Evolutionary conservation across 2,888 invertebrate genomes (phyloP), one percentile per base, ranked within the genome.

Genomic region (Deroplatys truncata): DNA sequence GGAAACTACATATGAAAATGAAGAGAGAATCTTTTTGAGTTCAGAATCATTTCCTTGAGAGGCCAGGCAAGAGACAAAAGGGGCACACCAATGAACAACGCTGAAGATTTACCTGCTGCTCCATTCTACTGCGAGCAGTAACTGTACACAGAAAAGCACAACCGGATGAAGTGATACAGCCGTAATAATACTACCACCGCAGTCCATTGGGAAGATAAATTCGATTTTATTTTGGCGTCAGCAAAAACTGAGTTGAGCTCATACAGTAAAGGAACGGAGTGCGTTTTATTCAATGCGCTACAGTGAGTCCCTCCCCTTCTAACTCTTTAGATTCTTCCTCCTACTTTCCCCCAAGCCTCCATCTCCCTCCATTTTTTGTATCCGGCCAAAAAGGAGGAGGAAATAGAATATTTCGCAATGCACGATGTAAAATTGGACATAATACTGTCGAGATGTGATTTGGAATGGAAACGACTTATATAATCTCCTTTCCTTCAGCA

Each of bases 191-290:
- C 16, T 72, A 72, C 56, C 56, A 35, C 87, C 28, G 31, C 28
- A 35, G 31, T 31, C 43, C 83, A 87, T 82, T 82, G 83, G 83
- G 83, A 28, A 87, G 82, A 87, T 83, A 87, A 87, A 87, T 87
- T 87, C 87, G 87, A 87, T 87, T 87, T 87, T 87, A 87, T 87
- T 35, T 87, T 28, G 9, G 82, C 87, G 83, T 87, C 87, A 87
- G 87, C 87, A 87, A 83, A 83, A 87, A 82, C 87, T 49, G 29
- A 83, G 82, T 31, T 72, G 20, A 72, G 56, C 56, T 72, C 56
- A 72, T 72, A 72, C 56, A 72, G 56, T 72, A 72, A 87, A 87
- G 83, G 28, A 25, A 82, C 35, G 35, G 82, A 87, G 56, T 83
- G 82, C 43, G 28, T 43, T 83, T 82, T 87, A 87, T 87, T 83